phyloP scores from a whole-genome alignment of 2,888 invertebrate genomes.

The Hypena proboscidalis region DNA sequence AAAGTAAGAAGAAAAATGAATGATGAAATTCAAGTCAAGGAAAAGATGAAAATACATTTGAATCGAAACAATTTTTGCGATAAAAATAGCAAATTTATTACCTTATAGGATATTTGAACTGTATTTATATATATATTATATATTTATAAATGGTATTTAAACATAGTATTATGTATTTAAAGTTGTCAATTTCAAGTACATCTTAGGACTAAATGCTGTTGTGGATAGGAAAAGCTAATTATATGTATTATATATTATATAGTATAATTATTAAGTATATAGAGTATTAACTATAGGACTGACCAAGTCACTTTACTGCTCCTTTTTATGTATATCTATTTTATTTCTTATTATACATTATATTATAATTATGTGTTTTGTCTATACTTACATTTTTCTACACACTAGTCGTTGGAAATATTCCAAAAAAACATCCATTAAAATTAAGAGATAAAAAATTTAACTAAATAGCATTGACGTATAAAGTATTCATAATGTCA shows the following conservation, averaged over 20 bases:
- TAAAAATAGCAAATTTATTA: too few species aligned
- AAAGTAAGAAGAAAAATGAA: too few species aligned
- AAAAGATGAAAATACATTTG: too few species aligned
- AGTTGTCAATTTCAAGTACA: conserved; percentile 49
- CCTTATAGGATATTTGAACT: too few species aligned
- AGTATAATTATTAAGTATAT: conserved; percentile 33
- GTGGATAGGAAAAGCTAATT: conserved; percentile 36
- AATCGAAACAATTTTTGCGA: too few species aligned
- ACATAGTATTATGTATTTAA: too few species aligned
- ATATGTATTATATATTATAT: conserved; percentile 40
- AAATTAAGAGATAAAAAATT: background rate
- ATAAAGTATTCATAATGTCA: too few species aligned
- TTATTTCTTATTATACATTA: conserved; percentile 15
- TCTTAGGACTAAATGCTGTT: conserved; percentile 26
- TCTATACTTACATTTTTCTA: conserved; percentile 14
- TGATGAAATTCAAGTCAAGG: too few species aligned
- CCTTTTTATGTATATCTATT: conserved; percentile 15
- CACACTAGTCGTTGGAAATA: conserved; percentile 6
- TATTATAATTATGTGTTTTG: conserved; percentile 26
- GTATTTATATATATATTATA: too few species aligned
- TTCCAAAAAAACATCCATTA: background rate
- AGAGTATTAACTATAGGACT: conserved; percentile 47
- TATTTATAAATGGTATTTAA: too few species aligned
- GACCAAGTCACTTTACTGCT: conserved; percentile 46
- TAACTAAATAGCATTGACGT: too few species aligned